phyloP scores from a whole-genome alignment of 1,140 invertebrate genomes.

The Panulirus ornatus region DNA sequence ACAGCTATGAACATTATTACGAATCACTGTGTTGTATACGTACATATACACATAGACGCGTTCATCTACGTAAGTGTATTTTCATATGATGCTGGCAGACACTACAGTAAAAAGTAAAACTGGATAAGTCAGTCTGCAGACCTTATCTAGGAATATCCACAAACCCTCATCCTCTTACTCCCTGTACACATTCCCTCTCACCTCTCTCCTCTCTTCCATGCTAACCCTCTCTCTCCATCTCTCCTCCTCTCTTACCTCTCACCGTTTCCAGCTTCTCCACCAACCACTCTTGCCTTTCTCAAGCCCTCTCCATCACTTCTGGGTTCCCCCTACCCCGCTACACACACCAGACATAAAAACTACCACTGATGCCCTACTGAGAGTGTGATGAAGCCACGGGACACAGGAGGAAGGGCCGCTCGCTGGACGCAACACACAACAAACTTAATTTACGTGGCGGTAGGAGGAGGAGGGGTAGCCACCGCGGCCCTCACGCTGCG shows the following conservation, averaged over 20 bases:
- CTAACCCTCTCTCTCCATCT: too few species aligned
- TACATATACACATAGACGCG: neutral
- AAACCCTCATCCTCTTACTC: neutral
- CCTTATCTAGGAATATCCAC: neutral
- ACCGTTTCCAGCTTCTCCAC: neutral
- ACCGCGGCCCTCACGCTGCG: slow-evolving; percentile 19
- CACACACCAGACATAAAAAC: slow-evolving; percentile 2
- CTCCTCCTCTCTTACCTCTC: slow-evolving; percentile 20
- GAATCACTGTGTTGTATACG: neutral
- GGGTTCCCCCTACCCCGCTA: neutral
- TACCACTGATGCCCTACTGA: slow-evolving; percentile 24
- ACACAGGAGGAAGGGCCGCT: neutral
- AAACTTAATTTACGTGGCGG: slow-evolving; percentile 36
- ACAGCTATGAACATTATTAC: neutral
- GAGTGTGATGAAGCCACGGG: slow-evolving; percentile 30
- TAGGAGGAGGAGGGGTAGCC: neutral
- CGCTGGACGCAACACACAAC: slow-evolving; percentile 30
- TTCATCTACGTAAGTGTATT: neutral
- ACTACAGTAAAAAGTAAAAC: neutral
- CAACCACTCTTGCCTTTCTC: neutral
- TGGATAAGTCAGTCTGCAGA: too few species aligned
- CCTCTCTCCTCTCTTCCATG: neutral
- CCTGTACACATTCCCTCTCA: neutral
- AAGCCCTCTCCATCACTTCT: neutral
- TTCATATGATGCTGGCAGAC: neutral